These are phyloP conservation scores for Glandiceps talaboti DNA, from an alignment of 53 echinoderm and acorn worm genomes.

Conservation along the genomic window DNA sequence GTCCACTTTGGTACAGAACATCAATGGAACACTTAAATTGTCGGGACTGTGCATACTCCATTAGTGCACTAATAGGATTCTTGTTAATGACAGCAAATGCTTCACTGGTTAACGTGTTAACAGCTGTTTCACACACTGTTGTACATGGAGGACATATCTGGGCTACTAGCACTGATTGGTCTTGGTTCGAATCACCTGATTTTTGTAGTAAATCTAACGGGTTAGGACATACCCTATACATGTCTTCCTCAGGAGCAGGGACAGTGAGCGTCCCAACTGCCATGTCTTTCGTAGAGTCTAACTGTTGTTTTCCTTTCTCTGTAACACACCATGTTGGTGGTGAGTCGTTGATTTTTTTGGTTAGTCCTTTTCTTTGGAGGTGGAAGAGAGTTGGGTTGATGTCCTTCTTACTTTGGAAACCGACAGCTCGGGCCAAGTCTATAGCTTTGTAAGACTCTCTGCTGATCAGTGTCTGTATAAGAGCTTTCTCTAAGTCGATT, in stretches of 20 bases:
- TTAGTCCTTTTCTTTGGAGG: constrained; percentile 35
- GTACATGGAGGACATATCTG: too few species aligned
- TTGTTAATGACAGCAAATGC: constrained; percentile 77
- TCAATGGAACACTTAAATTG: constrained; percentile 62
- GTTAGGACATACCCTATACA: not conserved
- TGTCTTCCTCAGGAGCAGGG: constrained; percentile 5
- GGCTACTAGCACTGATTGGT: too few species aligned
- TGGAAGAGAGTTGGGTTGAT: constrained; percentile 66
- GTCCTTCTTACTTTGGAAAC: constrained; percentile 29
- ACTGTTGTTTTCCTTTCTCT: constrained; percentile 12
- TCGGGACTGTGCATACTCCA: constrained; percentile 87
- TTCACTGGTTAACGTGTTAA: constrained; percentile 36
- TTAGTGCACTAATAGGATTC: constrained; percentile 80
- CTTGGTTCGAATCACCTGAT: not conserved
- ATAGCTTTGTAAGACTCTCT: constrained; percentile 27
- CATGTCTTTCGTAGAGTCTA: constrained; percentile 5
- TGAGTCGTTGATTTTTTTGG: constrained; percentile 15
- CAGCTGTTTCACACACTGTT: constrained; percentile 19
- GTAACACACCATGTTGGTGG: constrained; percentile 28
- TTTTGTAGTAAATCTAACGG: not conserved
- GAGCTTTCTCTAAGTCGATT: not conserved
- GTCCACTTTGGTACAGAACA: constrained; percentile 60
- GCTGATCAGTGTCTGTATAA: constrained; percentile 23
- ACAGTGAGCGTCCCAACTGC: not conserved
- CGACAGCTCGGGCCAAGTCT: constrained; percentile 45